Percentiles rank a stretch among this genome's conserved stretches.
Conservation (phyloP, 1,140 invertebrate species). For the Hyposmocoma kahamanoa region DNA sequence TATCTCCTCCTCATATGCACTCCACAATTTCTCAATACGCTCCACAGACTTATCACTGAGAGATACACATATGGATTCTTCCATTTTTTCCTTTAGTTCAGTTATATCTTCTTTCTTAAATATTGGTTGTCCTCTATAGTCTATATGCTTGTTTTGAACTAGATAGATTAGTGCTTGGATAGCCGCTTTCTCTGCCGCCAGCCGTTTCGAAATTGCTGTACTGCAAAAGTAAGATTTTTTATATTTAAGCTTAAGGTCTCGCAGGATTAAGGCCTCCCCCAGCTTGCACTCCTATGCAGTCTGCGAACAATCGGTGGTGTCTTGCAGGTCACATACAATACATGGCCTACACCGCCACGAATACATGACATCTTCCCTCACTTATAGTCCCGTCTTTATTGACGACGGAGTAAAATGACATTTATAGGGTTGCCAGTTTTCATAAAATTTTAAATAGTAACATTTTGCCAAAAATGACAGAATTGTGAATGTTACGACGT, state of each 20-base stretch:
- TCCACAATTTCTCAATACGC: slow-evolving; percentile 41
- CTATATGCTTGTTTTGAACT: slow-evolving; percentile 39
- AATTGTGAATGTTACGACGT: too few relatives aligned
- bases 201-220: slow-evolving; percentile 52
- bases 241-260: neutral
- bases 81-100: slow-evolving; percentile 28
- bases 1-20: slow-evolving; percentile 48
- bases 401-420: too few relatives aligned
- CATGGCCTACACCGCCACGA: too few relatives aligned
- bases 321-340: too few relatives aligned
- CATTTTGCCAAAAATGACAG: too few relatives aligned
- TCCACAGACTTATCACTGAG: slow-evolving; percentile 43
- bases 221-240: slow-evolving; percentile 28
- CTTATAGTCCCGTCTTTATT: too few relatives aligned
- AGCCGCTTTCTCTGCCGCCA: slow-evolving; percentile 53
- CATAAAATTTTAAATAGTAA: too few relatives aligned
- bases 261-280: too few relatives aligned
- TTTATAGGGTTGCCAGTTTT: too few relatives aligned
- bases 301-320: too few relatives aligned
- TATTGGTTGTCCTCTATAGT: slow-evolving; percentile 41
- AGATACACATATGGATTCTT: slow-evolving; percentile 24
- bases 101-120: slow-evolving; percentile 41
- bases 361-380: too few relatives aligned
- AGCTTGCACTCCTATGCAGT: too few relatives aligned
- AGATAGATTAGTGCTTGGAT: slow-evolving; percentile 50